phyloP scores from a whole-genome alignment of 2,113 vertebrate genomes.

The Oreochromis niloticus region DNA sequence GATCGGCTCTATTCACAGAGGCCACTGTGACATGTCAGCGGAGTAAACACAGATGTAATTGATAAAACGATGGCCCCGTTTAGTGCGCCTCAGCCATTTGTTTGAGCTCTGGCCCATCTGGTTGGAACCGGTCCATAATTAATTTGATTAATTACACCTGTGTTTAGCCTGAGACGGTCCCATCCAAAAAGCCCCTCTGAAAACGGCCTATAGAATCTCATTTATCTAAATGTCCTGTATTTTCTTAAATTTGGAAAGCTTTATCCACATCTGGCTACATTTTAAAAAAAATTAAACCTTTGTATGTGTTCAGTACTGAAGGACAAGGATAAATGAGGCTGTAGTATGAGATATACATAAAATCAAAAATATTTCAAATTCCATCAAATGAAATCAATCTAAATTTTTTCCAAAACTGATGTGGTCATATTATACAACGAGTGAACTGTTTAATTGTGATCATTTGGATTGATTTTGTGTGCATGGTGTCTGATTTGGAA shows the following conservation, averaged over 20 bases:
- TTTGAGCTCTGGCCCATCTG: not conserved
- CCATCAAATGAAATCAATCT: not conserved
- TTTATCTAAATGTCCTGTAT: not conserved
- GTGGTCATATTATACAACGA: not conserved
- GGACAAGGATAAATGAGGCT: not conserved
- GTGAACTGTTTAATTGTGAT: not conserved
- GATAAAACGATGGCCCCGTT: not conserved
- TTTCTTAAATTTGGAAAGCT: not conserved
- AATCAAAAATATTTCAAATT: not conserved
- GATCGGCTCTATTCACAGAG: not conserved
- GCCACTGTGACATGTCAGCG: not conserved
- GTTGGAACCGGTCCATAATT: not conserved
- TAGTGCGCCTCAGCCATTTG: not conserved
- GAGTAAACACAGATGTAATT: not conserved
- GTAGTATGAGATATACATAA: not conserved
- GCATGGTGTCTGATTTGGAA: slow-evolving; percentile 66
- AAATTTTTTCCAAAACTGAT: not conserved
- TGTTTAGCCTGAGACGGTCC: not conserved
- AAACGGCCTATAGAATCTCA: not conserved
- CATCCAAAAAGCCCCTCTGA: not conserved
- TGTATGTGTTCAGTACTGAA: not conserved
- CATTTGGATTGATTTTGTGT: slow-evolving; percentile 31
- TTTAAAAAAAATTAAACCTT: not conserved
- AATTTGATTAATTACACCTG: not conserved
- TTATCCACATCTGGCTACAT: not conserved